Base-by-base conservation (phyloP, 2,888 invertebrate species). In the Caenorhabditis sp. region DNA sequence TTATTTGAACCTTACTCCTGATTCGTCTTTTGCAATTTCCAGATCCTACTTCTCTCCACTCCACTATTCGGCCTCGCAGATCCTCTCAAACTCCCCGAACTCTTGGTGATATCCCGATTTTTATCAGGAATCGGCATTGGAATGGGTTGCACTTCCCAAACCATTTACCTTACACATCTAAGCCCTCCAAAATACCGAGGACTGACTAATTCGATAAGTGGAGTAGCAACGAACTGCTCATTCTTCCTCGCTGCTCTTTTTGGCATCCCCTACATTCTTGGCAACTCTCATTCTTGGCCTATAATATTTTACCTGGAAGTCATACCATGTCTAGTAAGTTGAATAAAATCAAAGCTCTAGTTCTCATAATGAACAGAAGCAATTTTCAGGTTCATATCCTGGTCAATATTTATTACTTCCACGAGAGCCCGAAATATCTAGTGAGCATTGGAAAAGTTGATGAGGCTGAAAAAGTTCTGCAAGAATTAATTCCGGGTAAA, bases 51-150 rank as follows among this genome's bases (percentile, higher is more conserved):
- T 1, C 14, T 67, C 27, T 67, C 75, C n/a, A 62, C 70, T 25
- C 72, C 77, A 10, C 27, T 75, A 17, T 72, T 70, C 49, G 77
- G 77, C 12, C 36, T 75, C 7, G 68, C 75, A 5, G 61, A 66
- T 23, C 14, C 58, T 27, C 25, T 81, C 17, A 25, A 63, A 1
- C 58, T 70, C 14, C 68, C 78, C 8, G 82, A 81, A 52, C 53
- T 84, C 1, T 81, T 85, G 54, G 68, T 83, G 2, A 36, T 83
- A 0, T 77, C 74, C 8, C 58, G 85, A 50, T 60, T 85, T 0
- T 20, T 79, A n/a, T 66, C 71, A 14, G 85, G 85, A 1, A 27
- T 85, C 36, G 85, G 82, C 49, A 76, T 85, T 21, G 85, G 85
- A 10, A 71, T 84, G 62, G 80, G 77, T 1, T 81, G 80, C 4